Conservation (phyloP, 2,113 vertebrate genomes). For the Podarcis raffonei region DNA sequence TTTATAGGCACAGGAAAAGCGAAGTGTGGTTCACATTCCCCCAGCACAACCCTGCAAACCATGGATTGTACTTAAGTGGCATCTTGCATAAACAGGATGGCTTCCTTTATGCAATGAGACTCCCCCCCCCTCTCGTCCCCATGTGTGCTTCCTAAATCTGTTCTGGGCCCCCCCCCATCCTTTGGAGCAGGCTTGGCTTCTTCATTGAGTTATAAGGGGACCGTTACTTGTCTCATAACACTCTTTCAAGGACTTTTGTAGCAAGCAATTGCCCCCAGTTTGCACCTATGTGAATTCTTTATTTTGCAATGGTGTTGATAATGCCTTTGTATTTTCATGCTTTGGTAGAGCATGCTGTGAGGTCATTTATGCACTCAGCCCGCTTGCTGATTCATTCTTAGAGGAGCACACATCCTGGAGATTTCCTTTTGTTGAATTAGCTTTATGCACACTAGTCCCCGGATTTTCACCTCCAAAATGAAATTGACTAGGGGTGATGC, state of each 20-base stretch:
- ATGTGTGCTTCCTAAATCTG: too few species aligned
- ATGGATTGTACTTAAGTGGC: too few species aligned
- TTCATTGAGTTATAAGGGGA: not conserved
- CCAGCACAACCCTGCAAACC: too few species aligned
- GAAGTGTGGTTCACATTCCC: too few species aligned
- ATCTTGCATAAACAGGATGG: too few species aligned
- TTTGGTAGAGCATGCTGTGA: constrained; percentile 36
- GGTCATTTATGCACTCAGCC: constrained; percentile 28
- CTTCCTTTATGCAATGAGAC: too few species aligned
- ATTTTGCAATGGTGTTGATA: constrained; percentile 39
- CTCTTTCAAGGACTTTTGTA: not conserved
- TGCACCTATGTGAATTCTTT: constrained; percentile 19
- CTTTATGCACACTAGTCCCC: not conserved
- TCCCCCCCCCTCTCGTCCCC: too few species aligned
- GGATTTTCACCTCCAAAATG: not conserved
- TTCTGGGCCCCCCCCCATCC: not conserved
- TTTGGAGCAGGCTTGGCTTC: constrained; percentile 5
- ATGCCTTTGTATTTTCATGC: constrained; percentile 31
- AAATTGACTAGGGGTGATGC: not conserved
- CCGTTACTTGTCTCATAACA: not conserved
- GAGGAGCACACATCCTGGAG: constrained; percentile 43
- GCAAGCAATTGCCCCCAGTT: not conserved
- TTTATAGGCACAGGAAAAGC: too few species aligned
- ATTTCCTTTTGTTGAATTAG: not conserved
- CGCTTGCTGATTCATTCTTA: constrained; percentile 50